These are phyloP conservation scores for Ceramica pisi DNA, from an alignment of 2,888 invertebrate species.

Conservation along the genomic window DNA sequence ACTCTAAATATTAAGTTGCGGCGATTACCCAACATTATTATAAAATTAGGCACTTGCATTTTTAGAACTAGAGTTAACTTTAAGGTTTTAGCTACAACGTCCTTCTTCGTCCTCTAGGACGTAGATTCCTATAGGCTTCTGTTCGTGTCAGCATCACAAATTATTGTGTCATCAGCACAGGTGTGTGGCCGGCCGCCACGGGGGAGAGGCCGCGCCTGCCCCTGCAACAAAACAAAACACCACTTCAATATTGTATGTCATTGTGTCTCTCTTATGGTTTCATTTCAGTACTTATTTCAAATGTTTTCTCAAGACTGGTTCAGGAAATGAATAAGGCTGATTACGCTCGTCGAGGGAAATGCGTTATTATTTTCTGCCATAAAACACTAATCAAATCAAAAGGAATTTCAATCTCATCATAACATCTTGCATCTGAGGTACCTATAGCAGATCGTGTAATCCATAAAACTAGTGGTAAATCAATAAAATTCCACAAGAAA, in stretches of 20 bases:
- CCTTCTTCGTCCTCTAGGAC: slow-evolving; percentile 90
- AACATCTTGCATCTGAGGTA: slow-evolving; percentile 11
- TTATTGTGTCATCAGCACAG: slow-evolving; percentile 87
- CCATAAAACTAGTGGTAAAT: not conserved
- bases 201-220: slow-evolving; percentile 77
- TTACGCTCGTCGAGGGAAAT: slow-evolving; percentile 4
- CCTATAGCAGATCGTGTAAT: slow-evolving; percentile 16
- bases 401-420: slow-evolving; percentile 55
- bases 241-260: slow-evolving; percentile 35
- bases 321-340: slow-evolving; percentile 35
- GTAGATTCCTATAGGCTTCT: slow-evolving; percentile 88
- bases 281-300: slow-evolving; percentile 35
- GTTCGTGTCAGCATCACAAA: slow-evolving; percentile 90
- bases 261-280: slow-evolving; percentile 18
- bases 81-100: slow-evolving; percentile 78
- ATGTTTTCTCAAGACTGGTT: slow-evolving; percentile 4
- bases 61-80: slow-evolving; percentile 75
- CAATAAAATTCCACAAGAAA: not conserved
- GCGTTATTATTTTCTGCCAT: slow-evolving; percentile 54
- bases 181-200: slow-evolving; percentile 81
- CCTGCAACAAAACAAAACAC: slow-evolving; percentile 79
- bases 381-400: slow-evolving; percentile 56
- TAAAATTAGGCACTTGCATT: slow-evolving; percentile 86
- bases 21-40: slow-evolving; percentile 86
- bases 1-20: slow-evolving; percentile 94